Evolutionary conservation across 2,888 invertebrate genomes (phyloP), one percentile per base, ranked within the genome.

Genomic region (Helicoverpa assulta): DNA sequence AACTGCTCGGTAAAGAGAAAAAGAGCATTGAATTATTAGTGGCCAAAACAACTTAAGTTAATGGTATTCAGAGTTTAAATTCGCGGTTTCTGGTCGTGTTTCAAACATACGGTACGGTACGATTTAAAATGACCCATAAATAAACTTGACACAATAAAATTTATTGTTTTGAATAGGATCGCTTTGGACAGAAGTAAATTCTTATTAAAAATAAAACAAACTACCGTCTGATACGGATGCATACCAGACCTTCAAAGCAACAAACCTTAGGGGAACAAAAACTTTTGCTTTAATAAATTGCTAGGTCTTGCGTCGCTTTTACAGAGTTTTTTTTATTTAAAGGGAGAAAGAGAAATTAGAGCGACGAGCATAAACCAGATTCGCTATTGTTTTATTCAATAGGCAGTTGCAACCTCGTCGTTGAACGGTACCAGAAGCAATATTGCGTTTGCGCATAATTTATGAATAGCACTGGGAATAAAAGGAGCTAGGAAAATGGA

Each of bases 341-440:
- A 67, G 18, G 55, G 43, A 57, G 76, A 72, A 72, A 57, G 65
- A 78, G 73, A 78, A 80, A 83, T 83, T 81, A 75, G 78, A 80
- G 21, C 78, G 72, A 69, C 73, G 77, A 77, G 69, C 63, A 69
- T 64, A 63, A 81, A 82, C 82, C 77, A 75, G 82, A 78, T 60
- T 68, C 64, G 64, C 77, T 83, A 79, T 82, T 82, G 82, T 82
- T 81, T 82, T 83, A 83, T 81, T 81, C 82, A 82, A 70, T 73
- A 83, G 80, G 60, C 52, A 79, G 55, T 53, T 70, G 76, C 66
- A 78, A 73, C 66, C 62, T 75, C 70, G 71, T 76, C 62, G 67
- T 68, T 71, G 61, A 75, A 73, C 75, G 73, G 79, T 79, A 81
- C 70, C 70, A 75, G 66, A 77, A 79, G 70, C 72, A 76, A 81